Percentiles rank a stretch among this genome's conserved stretches.
Conservation (phyloP, 2,113 vertebrate species). For the Neogobius melanostomus region DNA sequence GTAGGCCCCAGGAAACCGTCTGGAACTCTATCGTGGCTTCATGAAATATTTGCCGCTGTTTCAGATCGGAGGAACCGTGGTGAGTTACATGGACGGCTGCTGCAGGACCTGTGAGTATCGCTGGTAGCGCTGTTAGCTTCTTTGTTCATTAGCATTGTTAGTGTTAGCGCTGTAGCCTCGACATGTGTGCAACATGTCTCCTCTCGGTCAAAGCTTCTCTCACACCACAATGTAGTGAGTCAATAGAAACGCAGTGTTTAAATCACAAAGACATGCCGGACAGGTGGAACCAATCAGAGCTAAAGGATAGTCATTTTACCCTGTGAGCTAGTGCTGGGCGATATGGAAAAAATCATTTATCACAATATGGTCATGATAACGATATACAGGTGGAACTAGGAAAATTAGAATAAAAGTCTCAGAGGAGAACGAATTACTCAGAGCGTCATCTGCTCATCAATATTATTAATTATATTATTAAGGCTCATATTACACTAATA, state of each 20-base stretch:
- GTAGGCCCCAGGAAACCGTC: neutral
- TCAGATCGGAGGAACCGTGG: slow-evolving; percentile 89
- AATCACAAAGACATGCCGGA: neutral
- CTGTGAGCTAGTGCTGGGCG: too few species aligned
- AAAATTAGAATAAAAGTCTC: too few species aligned
- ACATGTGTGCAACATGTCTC: slow-evolving; percentile 59
- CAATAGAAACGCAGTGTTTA: slow-evolving; percentile 1
- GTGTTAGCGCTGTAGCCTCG: slow-evolving; percentile 56
- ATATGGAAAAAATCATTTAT: too few species aligned
- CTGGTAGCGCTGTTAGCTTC: slow-evolving; percentile 1
- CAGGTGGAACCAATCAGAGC: neutral
- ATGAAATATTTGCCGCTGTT: neutral
- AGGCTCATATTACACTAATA: too few species aligned
- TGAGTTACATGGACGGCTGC: slow-evolving; percentile 95
- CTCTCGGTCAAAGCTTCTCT: slow-evolving; percentile 40
- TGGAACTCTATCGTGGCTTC: neutral
- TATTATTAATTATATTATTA: too few species aligned
- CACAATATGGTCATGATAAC: too few species aligned
- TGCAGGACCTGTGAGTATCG: slow-evolving; percentile 94
- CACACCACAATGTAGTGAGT: slow-evolving; percentile 1
- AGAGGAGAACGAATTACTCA: too few species aligned
- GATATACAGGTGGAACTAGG: too few species aligned
- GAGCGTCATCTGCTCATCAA: too few species aligned
- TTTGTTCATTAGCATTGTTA: slow-evolving; percentile 49
- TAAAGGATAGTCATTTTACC: too few species aligned